A percentile compares a stretch with the other conserved stretches of the same genome.
These are phyloP conservation scores for Hydrolagus affinis DNA, from an alignment of 2,113 vertebrate genomes.

Conservation along the genomic window DNA sequence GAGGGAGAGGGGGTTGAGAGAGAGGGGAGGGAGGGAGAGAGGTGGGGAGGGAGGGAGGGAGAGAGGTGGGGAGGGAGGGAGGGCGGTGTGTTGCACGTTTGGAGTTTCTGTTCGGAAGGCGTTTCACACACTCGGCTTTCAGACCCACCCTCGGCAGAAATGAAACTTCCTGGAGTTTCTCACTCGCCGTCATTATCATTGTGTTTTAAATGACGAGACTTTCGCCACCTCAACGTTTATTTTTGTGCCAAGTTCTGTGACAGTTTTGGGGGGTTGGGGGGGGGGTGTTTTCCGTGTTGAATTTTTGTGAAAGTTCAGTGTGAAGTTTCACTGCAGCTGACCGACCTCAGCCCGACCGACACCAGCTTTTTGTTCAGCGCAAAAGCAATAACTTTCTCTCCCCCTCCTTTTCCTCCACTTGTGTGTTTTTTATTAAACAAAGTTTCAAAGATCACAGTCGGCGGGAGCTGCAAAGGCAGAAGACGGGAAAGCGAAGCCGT, in stretches of 20 bases:
- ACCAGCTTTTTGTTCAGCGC: too few relatives aligned
- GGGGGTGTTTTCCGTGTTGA: not conserved
- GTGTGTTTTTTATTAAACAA: not conserved
- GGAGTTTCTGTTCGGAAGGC: not conserved
- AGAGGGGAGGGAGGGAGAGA: too few relatives aligned
- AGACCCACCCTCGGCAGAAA: not conserved
- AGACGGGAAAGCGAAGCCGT: constrained; percentile 2
- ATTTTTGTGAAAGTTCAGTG: not conserved
- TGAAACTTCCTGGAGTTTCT: not conserved
- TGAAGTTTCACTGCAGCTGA: not conserved
- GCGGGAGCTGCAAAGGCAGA: not conserved
- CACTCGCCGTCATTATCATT: not conserved
- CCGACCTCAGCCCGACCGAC: not conserved
- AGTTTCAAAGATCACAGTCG: not conserved
- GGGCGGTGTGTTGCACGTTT: too few relatives aligned
- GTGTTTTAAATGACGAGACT: too few relatives aligned
- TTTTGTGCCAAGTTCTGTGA: too few relatives aligned
- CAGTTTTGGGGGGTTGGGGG: too few relatives aligned
- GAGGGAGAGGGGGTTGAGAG: too few relatives aligned
- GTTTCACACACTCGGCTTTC: too few relatives aligned
- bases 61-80: too few relatives aligned
- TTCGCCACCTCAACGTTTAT: too few relatives aligned
- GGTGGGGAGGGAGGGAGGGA: too few relatives aligned
- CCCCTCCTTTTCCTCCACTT: not conserved
- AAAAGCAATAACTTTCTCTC: too few relatives aligned